Evolutionary conservation across 2,113 vertebrate species (phyloP), one percentile per base, ranked within the genome.

Genomic region (Riparia riparia): DNA sequence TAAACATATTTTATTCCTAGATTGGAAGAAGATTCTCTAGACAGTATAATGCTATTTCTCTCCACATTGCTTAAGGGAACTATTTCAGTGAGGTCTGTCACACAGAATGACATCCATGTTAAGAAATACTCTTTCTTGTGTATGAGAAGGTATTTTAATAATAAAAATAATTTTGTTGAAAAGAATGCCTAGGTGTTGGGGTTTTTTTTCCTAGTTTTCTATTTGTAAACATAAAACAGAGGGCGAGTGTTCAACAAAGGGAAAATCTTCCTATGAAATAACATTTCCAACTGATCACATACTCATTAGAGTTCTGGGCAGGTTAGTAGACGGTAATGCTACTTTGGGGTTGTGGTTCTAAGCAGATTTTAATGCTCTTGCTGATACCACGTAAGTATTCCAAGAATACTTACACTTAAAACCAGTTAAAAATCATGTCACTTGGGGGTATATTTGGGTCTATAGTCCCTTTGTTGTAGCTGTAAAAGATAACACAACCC

Each of bases 401-500:
- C 45, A 82, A 74, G 41, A 91, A 70, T 87, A 81, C 58, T 90
- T 96, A 85, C 60, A 69, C 78, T 95, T 88, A 68, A 93, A 77
- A 76, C 64, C 47, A 72, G 65, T 95, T 96, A 14, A 41, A 91
- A 92, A 77, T 86, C 91, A 1, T 88, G 24, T 83, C 73, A 83
- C 90, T 86, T 89, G 73, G 71, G 60, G 72, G 50, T 95, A 74
- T 85, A 64, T 76, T 87, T 82, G 65, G 37, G 54, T 51, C 90
- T 94, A 56, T 68, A 89, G 95, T 96, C 50, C 49, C 66, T 97
- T 95, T 97, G 70, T 94, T 96, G 82, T 84, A 61, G 53, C 88
- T 76, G 50, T 90, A 97, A 96, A 91, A 82, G 66, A 93, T 86
- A 95, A 60, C 58, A 65, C 37, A 86, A 49, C 32, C 77, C 42